Percentiles rank a stretch among this genome's conserved stretches.
These are phyloP conservation scores for Mungos mungo DNA, from an alignment of 2,113 vertebrate genomes.

Conservation along the genomic window DNA sequence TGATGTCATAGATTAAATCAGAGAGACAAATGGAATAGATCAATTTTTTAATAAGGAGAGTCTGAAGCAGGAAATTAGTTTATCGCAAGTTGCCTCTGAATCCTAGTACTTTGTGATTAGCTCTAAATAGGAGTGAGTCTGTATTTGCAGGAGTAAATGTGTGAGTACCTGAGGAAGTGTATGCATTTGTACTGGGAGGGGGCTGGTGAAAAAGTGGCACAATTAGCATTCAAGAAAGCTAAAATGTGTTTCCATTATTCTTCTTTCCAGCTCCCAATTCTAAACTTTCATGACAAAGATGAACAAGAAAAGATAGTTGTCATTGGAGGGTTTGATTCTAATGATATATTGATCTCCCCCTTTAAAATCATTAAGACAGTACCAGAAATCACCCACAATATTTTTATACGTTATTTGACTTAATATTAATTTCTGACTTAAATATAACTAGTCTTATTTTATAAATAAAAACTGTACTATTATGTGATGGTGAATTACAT, in stretches of 20 bases:
- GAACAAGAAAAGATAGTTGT: not conserved
- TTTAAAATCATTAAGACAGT: not conserved
- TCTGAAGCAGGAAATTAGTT: conserved; percentile 19
- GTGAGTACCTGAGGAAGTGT: not conserved
- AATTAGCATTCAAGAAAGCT: not conserved
- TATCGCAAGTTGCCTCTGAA: not conserved
- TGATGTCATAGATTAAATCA: conserved; percentile 46
- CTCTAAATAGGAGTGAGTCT: not conserved
- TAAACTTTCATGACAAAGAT: not conserved
- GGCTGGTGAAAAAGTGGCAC: not conserved
- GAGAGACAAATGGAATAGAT: conserved; percentile 10
- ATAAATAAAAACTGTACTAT: not conserved
- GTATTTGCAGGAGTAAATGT: not conserved
- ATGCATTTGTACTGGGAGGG: accelerated
- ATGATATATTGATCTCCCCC: not conserved
- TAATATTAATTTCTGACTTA: not conserved
- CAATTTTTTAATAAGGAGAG: conserved; percentile 38
- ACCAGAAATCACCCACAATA: not conserved
- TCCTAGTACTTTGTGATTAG: not conserved
- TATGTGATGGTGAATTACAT: not conserved
- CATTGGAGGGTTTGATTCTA: not conserved
- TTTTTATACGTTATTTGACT: not conserved
- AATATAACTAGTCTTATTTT: not conserved
- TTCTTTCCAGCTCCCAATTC: not conserved
- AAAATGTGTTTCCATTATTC: not conserved